A percentile compares a stretch with the other conserved stretches of the same genome.
phyloP scores from a whole-genome alignment of 2,888 invertebrate genomes.

The Noctua comes region DNA sequence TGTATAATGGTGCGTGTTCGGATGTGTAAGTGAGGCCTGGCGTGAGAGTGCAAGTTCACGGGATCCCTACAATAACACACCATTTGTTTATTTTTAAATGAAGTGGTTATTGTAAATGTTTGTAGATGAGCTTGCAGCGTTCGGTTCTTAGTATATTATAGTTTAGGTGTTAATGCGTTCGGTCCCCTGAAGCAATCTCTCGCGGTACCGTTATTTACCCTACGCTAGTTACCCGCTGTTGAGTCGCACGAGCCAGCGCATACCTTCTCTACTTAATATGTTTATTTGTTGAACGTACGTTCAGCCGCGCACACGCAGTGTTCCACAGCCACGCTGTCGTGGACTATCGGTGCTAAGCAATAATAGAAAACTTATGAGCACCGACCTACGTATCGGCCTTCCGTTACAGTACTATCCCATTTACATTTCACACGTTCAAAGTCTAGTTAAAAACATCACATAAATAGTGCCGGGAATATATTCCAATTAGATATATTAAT shows the following conservation, averaged over 20 bases:
- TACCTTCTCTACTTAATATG: constrained; percentile 69
- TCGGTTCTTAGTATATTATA: constrained; percentile 73
- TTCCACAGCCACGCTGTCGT: not conserved
- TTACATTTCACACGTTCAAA: constrained; percentile 35
- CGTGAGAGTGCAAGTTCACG: constrained; percentile 70
- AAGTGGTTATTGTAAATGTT: constrained; percentile 80
- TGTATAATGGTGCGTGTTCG: constrained; percentile 71
- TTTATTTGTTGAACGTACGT: constrained; percentile 39
- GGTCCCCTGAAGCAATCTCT: constrained; percentile 62
- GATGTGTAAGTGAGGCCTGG: constrained; percentile 73
- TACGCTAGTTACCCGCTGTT: constrained; percentile 81
- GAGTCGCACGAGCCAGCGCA: constrained; percentile 70
- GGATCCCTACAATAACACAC: constrained; percentile 74
- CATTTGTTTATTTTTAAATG: constrained; percentile 75
- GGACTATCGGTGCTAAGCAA: constrained; percentile 49
- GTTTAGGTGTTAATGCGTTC: constrained; percentile 69
- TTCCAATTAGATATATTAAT: constrained; percentile 53
- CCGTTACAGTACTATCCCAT: constrained; percentile 13
- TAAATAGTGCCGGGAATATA: constrained; percentile 56
- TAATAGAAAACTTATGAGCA: constrained; percentile 46
- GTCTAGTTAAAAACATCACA: constrained; percentile 62
- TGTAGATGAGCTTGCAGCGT: constrained; percentile 88
- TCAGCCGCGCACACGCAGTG: constrained; percentile 27
- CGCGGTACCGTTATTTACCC: constrained; percentile 63
- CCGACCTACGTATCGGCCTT: constrained; percentile 4